Conservation (phyloP, 2,888 invertebrate species). For the Lasioglossum leucozonium region DNA sequence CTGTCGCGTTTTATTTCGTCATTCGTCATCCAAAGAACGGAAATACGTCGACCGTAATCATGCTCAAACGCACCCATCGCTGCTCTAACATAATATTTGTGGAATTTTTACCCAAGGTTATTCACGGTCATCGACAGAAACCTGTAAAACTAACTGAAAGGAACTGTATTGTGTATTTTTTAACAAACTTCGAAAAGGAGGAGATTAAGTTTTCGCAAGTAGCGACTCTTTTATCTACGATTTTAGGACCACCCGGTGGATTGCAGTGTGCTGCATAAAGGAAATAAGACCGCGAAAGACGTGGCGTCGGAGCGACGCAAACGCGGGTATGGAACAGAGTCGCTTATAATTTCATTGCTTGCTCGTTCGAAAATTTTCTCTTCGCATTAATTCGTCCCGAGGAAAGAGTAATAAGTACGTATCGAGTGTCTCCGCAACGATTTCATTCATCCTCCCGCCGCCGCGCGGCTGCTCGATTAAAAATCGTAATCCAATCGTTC, state of each 20-base stretch:
- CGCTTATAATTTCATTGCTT: not conserved
- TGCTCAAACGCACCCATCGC: not conserved
- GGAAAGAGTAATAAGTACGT: not conserved
- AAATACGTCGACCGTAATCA: not conserved
- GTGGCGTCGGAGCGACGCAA: not conserved
- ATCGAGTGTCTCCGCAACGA: constrained; percentile 2
- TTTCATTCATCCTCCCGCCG: constrained; percentile 20
- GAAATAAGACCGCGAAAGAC: constrained; percentile 9
- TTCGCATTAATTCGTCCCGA: not conserved
- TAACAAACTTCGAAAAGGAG: not conserved
- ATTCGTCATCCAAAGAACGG: not conserved
- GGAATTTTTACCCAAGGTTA: not conserved
- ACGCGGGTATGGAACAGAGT: not conserved
- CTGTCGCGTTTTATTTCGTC: not conserved
- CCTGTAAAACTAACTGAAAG: no score
- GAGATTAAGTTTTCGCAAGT: not conserved
- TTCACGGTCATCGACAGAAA: no score
- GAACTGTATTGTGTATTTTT: not conserved
- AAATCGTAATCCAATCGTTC: constrained; percentile 42
- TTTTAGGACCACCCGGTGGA: not conserved
- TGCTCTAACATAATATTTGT: not conserved
- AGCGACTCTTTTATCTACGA: not conserved
- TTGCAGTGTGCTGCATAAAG: not conserved
- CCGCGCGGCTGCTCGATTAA: constrained; percentile 26
- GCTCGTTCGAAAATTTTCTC: not conserved